Base-by-base conservation (phyloP, 2,113 vertebrate genomes). In the Calidris pygmaea region DNA sequence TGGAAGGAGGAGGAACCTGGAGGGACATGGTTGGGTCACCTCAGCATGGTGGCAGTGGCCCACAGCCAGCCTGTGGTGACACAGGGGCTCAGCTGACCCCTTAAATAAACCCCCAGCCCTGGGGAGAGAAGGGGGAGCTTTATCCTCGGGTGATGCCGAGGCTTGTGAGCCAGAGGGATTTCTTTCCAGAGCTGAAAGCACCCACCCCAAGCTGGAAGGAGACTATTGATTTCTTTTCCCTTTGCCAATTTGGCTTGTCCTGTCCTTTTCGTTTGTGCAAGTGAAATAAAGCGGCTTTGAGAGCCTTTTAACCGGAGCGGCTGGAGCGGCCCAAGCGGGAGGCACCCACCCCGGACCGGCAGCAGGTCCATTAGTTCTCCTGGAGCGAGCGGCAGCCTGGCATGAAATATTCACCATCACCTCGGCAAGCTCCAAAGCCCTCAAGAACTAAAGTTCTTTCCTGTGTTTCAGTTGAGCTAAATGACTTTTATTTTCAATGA, bases 61-160 rank as follows among this genome's bases (percentile, higher is more conserved):
- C 34, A 2, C 18, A 35, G 27, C 37, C 52, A 58, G 14, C n/a
- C 43, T 6, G 18, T 2, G 23, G 32, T 70, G 48, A 41, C 14
- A 9, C 3, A 0, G 20, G 41, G 32, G n/a, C 63, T 70, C 58
- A 39, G 56, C 17, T 35, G 67, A 32, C 9, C 3, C 48, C 62
- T 23, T 53, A 14, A 56, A 4, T 15, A 20, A n/a, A 16, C 6
- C 15, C 52, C 30, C 63, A 52, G 13, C 26, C 59, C 63, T 1
- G 1, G 45, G 34, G 20, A 5, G 21, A 37, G 50, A 13, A 6
- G 26, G 1, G 32, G 26, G 34, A 13, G 5, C 15, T 18, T 53
- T 1, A 0, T 5, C 45, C 47, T 7, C 1, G 5, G 65, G 8
- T 1, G 39, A 24, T 1, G 27, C 3, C 1, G 17, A 9, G 22